Evolutionary conservation across 2,888 invertebrate species (phyloP).

Genomic region (Hydraecia micacea): DNA sequence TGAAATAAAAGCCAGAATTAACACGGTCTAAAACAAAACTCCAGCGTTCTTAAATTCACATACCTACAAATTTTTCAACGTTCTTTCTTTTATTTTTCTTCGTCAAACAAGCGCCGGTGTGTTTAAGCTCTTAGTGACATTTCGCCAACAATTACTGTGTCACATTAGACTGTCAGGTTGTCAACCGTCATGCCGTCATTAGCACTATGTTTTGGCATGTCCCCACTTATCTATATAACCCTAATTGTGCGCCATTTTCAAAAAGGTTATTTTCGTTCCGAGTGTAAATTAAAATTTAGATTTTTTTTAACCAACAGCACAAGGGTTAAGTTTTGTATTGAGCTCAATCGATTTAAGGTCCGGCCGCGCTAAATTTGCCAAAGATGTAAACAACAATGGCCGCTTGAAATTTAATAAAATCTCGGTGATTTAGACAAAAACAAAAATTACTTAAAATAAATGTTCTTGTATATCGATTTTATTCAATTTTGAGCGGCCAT

Average conservation of each 20-base stretch:
- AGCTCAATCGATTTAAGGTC: conserved; percentile 25
- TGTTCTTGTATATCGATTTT: too few species aligned
- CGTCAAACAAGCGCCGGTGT: conserved; percentile 35
- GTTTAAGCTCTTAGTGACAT: conserved; percentile 67
- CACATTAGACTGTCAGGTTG: conserved; percentile 75
- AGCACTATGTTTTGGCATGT: conserved; percentile 66
- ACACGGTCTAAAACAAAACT: conserved; percentile 15
- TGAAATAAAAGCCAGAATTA: conserved; percentile 15
- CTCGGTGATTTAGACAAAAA: too few species aligned
- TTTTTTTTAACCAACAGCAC: conserved; percentile 8
- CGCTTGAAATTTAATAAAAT: too few species aligned
- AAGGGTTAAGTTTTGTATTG: conserved; percentile 34
- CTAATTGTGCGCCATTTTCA: conserved; percentile 60
- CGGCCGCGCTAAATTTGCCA: too few species aligned
- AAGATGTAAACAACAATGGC: too few species aligned
- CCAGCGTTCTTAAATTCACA: conserved; percentile 17
- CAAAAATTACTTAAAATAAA: too few species aligned
- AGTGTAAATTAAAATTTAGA: conserved; percentile 23
- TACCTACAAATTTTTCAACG: conserved; percentile 8
- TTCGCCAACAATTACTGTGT: conserved; percentile 76
- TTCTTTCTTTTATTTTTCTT: conserved; percentile 7
- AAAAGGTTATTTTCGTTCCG: conserved; percentile 49
- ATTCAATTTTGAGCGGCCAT: too few species aligned
- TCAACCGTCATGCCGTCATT: conserved; percentile 68
- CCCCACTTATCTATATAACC: conserved; percentile 63